Evolutionary conservation across 2,113 vertebrate species (phyloP).

Genomic region (Puffinus mauretanicus): DNA sequence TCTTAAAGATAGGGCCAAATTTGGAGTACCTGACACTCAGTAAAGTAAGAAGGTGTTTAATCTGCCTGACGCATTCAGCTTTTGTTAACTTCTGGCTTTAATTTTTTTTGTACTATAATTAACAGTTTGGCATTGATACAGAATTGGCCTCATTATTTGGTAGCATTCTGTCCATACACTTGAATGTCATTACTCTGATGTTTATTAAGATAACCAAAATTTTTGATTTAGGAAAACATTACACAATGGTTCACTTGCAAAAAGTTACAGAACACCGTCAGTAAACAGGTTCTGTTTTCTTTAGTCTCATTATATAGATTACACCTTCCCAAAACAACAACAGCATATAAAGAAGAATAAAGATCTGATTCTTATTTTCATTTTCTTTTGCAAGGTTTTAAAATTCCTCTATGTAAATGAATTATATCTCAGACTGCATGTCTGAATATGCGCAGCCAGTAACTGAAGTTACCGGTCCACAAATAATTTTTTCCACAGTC

Average conservation of each 20-base stretch:
- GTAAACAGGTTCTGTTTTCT: neutral
- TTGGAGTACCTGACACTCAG: neutral
- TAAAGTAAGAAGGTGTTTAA: neutral
- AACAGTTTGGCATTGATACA: neutral
- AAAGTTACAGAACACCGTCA: neutral
- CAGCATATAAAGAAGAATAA: neutral
- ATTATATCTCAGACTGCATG: neutral
- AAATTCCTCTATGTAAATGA: neutral
- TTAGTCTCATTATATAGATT: neutral
- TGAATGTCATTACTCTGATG: neutral
- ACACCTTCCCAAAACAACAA: neutral
- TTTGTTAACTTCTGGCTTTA: neutral
- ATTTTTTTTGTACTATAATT: neutral
- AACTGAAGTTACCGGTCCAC: neutral
- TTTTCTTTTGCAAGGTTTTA: neutral
- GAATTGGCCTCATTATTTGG: neutral
- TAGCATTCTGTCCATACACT: neutral
- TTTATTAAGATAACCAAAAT: neutral
- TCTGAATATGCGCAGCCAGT: neutral
- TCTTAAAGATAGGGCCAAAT: neutral
- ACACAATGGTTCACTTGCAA: neutral
- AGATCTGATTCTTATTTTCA: neutral
- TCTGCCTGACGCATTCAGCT: neutral
- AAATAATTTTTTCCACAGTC: neutral
- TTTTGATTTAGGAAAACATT: neutral